Evolutionary conservation across 2,113 vertebrate species (phyloP).

Genomic region (Recurvirostra avosetta): DNA sequence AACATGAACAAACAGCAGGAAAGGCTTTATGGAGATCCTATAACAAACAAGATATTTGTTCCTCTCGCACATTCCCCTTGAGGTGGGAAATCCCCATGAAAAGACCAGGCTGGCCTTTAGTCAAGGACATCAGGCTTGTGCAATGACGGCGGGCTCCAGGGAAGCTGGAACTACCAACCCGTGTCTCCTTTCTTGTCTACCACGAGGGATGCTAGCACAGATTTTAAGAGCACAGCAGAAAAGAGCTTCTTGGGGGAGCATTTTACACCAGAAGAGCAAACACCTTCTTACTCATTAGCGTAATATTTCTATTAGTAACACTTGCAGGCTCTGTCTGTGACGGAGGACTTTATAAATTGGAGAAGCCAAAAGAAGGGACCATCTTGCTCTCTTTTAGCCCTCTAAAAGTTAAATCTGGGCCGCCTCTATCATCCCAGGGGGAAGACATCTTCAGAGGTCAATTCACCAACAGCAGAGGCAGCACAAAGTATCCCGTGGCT

Average conservation of each 20-base stretch:
- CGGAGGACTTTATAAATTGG: neutral
- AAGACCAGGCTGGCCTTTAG: neutral
- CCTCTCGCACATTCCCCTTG: neutral
- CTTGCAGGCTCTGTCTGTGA: neutral
- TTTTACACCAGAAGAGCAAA: neutral
- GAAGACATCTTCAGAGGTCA: neutral
- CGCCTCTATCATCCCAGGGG: neutral
- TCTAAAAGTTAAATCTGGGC: neutral
- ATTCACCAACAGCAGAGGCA: neutral
- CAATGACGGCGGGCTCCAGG: neutral
- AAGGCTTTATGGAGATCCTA: neutral
- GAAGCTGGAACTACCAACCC: neutral
- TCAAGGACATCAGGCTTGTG: neutral
- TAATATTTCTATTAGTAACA: neutral
- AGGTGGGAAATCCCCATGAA: slow-evolving; percentile 15
- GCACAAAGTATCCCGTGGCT: fast-evolving
- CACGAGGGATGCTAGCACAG: neutral
- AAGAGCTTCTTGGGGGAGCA: neutral
- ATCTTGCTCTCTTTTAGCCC: neutral
- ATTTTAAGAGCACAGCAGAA: neutral
- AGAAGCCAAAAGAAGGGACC: neutral
- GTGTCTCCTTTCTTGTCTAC: neutral
- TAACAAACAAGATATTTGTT: slow-evolving; percentile 8
- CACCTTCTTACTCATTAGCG: neutral
- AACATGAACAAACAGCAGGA: neutral